Conservation (phyloP, 2,888 invertebrate genomes). For the Choreutis nemorana region DNA sequence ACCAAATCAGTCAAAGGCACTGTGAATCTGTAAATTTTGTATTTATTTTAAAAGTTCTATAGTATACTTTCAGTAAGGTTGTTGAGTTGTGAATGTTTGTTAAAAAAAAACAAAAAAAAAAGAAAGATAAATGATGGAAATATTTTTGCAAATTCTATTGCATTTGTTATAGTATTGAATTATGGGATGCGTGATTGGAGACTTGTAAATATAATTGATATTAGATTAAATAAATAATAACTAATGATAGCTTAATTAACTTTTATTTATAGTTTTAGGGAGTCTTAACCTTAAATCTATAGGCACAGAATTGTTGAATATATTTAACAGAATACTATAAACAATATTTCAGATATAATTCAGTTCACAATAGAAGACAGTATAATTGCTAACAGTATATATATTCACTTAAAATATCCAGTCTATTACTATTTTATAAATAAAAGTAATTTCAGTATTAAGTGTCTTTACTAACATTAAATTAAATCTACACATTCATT, state of each 20-base stretch:
- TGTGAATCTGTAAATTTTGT: constrained; percentile 26
- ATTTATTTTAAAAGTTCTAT: constrained; percentile 14
- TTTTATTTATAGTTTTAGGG: constrained; percentile 26
- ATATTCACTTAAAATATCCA: too few relatives aligned
- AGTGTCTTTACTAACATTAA: too few relatives aligned
- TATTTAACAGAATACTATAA: too few relatives aligned
- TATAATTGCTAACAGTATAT: too few relatives aligned
- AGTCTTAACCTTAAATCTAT: too few relatives aligned
- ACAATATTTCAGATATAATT: too few relatives aligned
- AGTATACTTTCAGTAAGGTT: constrained; percentile 11
- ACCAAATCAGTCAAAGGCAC: constrained; percentile 17
- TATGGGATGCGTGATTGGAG: constrained; percentile 25
- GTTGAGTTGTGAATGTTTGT: constrained; percentile 15
- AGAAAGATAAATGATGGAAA: constrained; percentile 16
- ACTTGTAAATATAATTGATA: constrained; percentile 53
- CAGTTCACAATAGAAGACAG: too few relatives aligned
- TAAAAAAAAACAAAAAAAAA: constrained; percentile 8
- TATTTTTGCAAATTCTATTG: constrained; percentile 37
- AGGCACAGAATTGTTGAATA: too few relatives aligned
- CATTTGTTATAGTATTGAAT: constrained; percentile 39
- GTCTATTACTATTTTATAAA: too few relatives aligned
- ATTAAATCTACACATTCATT: too few relatives aligned
- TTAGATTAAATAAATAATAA: constrained; percentile 51
- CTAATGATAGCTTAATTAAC: constrained; percentile 23
- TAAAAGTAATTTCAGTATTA: too few relatives aligned